These are phyloP conservation scores for Cyphomyrus plagiostoma DNA, from an alignment of 2,113 vertebrate genomes.

Conservation along the genomic window DNA sequence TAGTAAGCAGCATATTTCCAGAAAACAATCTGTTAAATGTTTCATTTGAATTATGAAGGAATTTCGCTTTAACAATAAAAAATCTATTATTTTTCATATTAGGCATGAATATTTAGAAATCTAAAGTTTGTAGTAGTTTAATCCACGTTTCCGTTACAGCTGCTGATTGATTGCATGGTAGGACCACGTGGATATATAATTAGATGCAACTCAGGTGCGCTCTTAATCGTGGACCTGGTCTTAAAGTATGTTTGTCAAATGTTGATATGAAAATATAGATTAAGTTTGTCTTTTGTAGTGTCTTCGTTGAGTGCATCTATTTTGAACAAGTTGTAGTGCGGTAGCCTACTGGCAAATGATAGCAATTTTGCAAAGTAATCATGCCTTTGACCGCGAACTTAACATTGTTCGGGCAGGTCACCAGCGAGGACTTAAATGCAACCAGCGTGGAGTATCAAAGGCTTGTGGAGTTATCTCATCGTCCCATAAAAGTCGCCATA, in stretches of 20 bases:
- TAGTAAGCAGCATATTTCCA: neutral
- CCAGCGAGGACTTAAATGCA: constrained; percentile 30
- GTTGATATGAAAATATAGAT: neutral
- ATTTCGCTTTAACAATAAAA: neutral
- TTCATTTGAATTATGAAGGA: neutral
- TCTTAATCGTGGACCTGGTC: neutral
- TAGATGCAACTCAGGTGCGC: neutral
- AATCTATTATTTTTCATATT: neutral
- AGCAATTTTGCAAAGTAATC: neutral
- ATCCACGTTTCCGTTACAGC: neutral
- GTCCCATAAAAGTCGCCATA: constrained; percentile 59
- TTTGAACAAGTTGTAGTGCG: neutral
- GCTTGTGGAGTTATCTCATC: constrained; percentile 46
- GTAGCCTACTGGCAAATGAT: neutral
- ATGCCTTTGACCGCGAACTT: constrained; percentile 47
- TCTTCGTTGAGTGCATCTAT: neutral
- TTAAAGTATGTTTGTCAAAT: neutral
- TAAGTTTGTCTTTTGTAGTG: neutral
- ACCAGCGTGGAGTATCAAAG: constrained; percentile 34
- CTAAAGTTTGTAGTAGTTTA: neutral
- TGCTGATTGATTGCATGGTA: neutral
- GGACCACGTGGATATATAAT: constrained; percentile 17
- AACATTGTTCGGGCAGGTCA: constrained; percentile 26
- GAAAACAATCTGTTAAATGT: neutral
- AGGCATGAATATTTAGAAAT: neutral